Evolutionary conservation across 1,140 invertebrate species (phyloP), one percentile per base, ranked within the genome.

Genomic region (Pseudomyrmex flavicornis): DNA sequence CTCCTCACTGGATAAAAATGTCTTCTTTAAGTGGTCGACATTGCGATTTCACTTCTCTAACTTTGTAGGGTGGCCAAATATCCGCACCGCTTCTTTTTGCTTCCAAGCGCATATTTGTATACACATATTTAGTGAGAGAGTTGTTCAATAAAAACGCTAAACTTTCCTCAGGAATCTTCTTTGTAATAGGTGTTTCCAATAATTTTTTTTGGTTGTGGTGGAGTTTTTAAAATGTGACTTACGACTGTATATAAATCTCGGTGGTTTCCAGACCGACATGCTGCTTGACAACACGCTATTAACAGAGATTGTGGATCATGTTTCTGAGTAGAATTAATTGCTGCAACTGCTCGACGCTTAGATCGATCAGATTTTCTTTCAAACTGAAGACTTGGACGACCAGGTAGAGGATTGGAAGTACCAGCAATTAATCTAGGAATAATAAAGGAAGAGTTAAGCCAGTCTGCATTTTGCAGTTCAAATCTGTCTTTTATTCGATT

Each of bases 51-150:
- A 20, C 59, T 66, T 48, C 50, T 17, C 26, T 2, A 62, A 84
- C 48, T n/a, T 61, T 13, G 35, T 84, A 84, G 13, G 54, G 8
- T 17, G 75, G 75, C 54, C 46, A 79, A 54, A 84, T 84, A 35
- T 84, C 74, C 12, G n/a, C 62, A 62, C 58, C 52, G 46, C 66
- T 50, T 48, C n/a, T 22, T 62, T 84, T 84, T 10, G 13, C n/a
- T 58, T 65, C 75, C 17, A 84, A 80, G 50, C 75, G 75, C 44
- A 80, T 65, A 73, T 84, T 72, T 10, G 15, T 26, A 58, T 80
- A 84, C 17, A 69, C 63, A 10, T 5, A 5, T 26, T 84, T 80
- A 3, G 63, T 35, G 13, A 70, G 20, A 48, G 35, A 69, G 35
- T 84, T 79, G 12, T 84, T 66, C 1, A 59, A 20, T 17, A 85